phyloP scores from a whole-genome alignment of 2,113 vertebrate genomes.

The Malurus elegans region DNA sequence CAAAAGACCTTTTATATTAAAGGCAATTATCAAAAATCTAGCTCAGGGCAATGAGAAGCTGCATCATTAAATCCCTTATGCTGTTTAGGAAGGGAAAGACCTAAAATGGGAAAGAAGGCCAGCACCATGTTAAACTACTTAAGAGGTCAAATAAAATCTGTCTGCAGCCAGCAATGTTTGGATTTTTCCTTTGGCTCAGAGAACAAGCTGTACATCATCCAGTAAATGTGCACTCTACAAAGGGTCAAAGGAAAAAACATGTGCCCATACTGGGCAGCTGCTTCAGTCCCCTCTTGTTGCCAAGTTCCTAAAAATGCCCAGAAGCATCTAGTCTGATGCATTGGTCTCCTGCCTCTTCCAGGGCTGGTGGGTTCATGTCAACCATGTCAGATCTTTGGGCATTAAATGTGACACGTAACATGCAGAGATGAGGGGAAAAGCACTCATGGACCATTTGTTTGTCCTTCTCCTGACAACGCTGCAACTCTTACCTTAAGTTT shows the following conservation, averaged over 20 bases:
- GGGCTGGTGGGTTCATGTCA: background rate
- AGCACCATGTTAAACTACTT: conserved; percentile 57
- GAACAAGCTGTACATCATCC: conserved; percentile 37
- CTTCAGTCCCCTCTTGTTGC: background rate
- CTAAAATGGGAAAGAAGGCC: conserved; percentile 45
- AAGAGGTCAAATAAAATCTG: conserved; percentile 43
- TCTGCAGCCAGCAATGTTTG: conserved; percentile 39
- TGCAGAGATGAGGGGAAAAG: background rate
- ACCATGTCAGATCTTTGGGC: background rate
- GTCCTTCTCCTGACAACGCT: background rate
- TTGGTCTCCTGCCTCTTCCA: background rate
- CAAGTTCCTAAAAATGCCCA: conserved; percentile 29
- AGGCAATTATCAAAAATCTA: background rate
- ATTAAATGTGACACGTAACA: background rate
- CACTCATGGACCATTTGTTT: background rate
- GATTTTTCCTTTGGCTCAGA: conserved; percentile 57
- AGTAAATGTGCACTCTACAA: conserved; percentile 20
- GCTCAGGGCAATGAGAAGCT: background rate
- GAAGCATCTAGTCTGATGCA: background rate
- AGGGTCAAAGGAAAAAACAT: conserved; percentile 47
- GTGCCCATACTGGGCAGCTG: conserved; percentile 28
- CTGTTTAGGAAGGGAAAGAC: background rate
- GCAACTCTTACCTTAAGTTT: background rate
- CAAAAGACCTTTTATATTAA: background rate
- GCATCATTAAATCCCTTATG: background rate